Evolutionary conservation across 2,888 invertebrate genomes (phyloP).

Genomic region (Chrysina gloriosa): DNA sequence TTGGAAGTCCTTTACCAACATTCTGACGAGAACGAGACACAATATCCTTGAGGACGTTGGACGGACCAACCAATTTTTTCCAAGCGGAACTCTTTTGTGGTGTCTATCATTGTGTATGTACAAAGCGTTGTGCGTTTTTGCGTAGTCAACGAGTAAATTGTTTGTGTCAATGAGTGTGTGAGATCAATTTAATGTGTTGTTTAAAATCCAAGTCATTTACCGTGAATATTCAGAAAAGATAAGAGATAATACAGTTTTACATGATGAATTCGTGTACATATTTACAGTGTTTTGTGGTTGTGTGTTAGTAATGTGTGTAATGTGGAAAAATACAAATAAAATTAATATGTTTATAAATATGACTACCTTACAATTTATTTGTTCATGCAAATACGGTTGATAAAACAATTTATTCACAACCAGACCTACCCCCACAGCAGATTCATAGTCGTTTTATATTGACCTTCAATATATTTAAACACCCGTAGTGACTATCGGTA

Average conservation of each 20-base stretch:
- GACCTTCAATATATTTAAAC: too few relatives aligned
- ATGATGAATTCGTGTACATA: conserved; percentile 24
- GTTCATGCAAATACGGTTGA: neutral
- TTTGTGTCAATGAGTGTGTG: conserved; percentile 22
- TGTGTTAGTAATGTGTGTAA: conserved; percentile 24
- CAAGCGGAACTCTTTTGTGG: conserved; percentile 69
- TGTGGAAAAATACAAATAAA: conserved; percentile 25
- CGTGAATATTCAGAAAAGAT: neutral
- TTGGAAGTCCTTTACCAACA: conserved; percentile 58
- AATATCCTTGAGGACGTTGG: conserved; percentile 75
- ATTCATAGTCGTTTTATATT: too few relatives aligned
- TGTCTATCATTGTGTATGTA: conserved; percentile 55
- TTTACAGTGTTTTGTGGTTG: conserved; percentile 32
- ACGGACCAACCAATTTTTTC: conserved; percentile 74
- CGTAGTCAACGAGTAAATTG: conserved; percentile 5
- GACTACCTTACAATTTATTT: conserved; percentile 23
- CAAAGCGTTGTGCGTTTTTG: conserved; percentile 57
- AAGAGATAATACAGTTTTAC: conserved; percentile 8
- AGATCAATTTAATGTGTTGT: conserved; percentile 22
- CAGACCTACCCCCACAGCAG: too few relatives aligned
- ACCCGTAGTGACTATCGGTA: too few relatives aligned
- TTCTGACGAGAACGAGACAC: conserved; percentile 75
- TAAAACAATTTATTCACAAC: too few relatives aligned
- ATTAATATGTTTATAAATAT: conserved; percentile 30
- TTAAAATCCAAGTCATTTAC: conserved; percentile 33